Conservation (phyloP, 35 echinoderm and acorn worm species). For the Ophiothrix spiculata region DNA sequence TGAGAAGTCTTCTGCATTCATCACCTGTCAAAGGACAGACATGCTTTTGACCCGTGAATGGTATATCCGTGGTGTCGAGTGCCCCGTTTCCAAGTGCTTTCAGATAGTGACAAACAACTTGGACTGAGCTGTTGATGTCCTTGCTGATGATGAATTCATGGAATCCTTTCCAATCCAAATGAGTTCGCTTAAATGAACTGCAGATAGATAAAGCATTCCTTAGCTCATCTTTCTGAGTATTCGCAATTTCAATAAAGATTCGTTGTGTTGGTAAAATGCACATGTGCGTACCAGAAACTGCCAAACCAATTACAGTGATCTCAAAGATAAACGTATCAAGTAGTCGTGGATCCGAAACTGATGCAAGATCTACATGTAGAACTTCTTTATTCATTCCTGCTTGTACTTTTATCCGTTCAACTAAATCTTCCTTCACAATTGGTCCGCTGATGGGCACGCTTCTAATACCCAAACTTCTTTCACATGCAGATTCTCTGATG, state of each 20-base stretch:
- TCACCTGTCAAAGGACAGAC: not conserved
- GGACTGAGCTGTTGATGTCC: constrained; percentile 31
- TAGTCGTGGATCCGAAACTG: constrained; percentile 4
- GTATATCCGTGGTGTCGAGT: constrained; percentile 17
- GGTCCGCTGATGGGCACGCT: constrained; percentile 1
- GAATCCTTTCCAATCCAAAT: constrained; percentile 37
- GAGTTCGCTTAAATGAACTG: constrained; percentile 5
- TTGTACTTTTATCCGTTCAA: constrained; percentile 1
- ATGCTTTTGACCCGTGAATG: not conserved
- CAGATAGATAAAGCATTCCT: constrained; percentile 15
- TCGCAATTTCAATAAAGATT: constrained; percentile 34
- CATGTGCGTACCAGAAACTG: constrained; percentile 11
- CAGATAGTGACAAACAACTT: constrained; percentile 33
- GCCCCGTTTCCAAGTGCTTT: constrained; percentile 9
- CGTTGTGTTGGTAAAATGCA: not conserved
- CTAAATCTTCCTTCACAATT: constrained; percentile 10
- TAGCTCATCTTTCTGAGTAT: constrained; percentile 23
- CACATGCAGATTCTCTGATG: constrained; percentile 10
- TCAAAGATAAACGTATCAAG: constrained; percentile 42
- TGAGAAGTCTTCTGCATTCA: constrained; percentile 13
- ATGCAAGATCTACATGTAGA: constrained; percentile 23
- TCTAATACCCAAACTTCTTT: not conserved
- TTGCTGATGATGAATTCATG: constrained; percentile 13
- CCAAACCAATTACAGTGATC: constrained; percentile 18
- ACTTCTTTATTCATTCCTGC: not conserved